Base-by-base conservation (phyloP, 2,888 invertebrate species). In the Drosophila neoperkinsi region DNA sequence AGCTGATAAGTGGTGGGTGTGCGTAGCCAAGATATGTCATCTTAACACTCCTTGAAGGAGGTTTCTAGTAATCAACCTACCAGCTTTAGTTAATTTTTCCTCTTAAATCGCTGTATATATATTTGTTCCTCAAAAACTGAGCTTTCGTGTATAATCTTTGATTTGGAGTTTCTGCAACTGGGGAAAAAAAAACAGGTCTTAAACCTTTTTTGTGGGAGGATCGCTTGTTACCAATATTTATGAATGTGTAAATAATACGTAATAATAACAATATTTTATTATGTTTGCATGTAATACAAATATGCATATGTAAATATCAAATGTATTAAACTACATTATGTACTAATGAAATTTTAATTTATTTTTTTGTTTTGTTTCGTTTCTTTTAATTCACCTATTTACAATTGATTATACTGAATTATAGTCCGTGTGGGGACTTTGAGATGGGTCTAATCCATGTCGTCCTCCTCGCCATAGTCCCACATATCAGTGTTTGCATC, bases 381-480 rank as follows among this genome's bases (percentile, higher is more conserved):
- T 46, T 16, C 16, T 16, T 5, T 50, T 64, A 28, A n/a, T 28
- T 64, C 13, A 33, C 10, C n/a, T 66, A 66, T 52, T 34, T 52
- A 66, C 66, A 52, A 46, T 66, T 51, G 16, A 28, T 41, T 31
- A n/a, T 33, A 59, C 33, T 49, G 43, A 36, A n/a, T 55, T 3
- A 6, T 78, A 13, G 77, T 75, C 49, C 34, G 21, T 25, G 16
- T 21, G 16, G 13, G 33, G 30, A 46, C 31, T 25, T 52, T 28
- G 28, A 4, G 6, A 5, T 51, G 7, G 30, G 13, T 38, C 31
- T 64, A 83, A 11, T 66, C 61, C 53, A 76, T 43, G 28, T 81
- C 79, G 6, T 92, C 91, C 33, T 89, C 86, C 76, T 95, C 95
- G 0, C 95, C 95, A 77, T 95, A 96, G 88, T 95, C 95, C 65